These are phyloP conservation scores for Daubentonia madagascariensis DNA, from an alignment of 2,113 vertebrate genomes.

Conservation along the genomic window DNA sequence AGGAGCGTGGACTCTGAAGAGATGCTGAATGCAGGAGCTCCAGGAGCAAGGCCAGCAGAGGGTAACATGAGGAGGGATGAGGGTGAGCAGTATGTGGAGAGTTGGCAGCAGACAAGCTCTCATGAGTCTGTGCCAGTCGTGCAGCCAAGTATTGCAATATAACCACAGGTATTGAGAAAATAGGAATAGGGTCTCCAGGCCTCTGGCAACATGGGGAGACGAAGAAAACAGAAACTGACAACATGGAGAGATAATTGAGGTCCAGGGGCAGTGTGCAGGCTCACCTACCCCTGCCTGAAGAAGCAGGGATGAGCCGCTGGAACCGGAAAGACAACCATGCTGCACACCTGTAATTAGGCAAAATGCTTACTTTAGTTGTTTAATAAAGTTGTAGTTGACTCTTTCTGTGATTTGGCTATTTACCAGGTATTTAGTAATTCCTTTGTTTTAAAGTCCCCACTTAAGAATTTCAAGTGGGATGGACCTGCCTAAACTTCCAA, in stretches of 20 bases:
- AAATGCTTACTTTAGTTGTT: conserved; percentile 50
- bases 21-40: not conserved
- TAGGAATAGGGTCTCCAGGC: not conserved
- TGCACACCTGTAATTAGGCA: conserved; percentile 47
- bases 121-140: not conserved
- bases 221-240: not conserved
- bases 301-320: not conserved
- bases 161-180: conserved; percentile 12
- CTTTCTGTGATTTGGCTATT: conserved; percentile 32
- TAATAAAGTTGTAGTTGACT: not conserved
- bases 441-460: not conserved
- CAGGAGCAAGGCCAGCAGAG: not conserved
- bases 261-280: not conserved
- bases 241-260: not conserved
- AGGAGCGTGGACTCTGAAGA: not conserved
- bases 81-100: not conserved
- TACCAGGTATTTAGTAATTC: not conserved
- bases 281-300: not conserved
- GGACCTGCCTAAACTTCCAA: not conserved
- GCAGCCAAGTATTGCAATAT: not conserved
- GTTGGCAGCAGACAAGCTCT: not conserved
- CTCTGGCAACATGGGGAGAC: not conserved
- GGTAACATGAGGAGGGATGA: not conserved
- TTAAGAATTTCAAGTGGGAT: not conserved
- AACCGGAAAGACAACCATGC: conserved; percentile 35